These are phyloP conservation scores for Pinctada fucata DNA, from an alignment of 2,888 invertebrate species.

Conservation along the genomic window DNA sequence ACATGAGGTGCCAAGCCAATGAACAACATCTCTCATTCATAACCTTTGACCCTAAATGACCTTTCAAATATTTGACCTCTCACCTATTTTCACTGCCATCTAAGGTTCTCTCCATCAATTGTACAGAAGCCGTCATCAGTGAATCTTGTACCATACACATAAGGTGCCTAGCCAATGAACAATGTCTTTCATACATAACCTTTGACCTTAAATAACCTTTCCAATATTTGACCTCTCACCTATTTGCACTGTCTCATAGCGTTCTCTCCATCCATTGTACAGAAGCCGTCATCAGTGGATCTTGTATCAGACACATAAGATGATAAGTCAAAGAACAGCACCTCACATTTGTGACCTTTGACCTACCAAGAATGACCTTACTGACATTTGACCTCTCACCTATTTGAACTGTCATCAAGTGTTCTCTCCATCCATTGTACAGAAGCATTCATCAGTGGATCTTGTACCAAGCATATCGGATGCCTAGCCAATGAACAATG, in stretches of 20 bases:
- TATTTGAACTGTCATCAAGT: constrained; percentile 97
- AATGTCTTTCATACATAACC: constrained; percentile 91
- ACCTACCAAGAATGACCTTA: no score
- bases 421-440: constrained; percentile 98
- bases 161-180: constrained; percentile 87
- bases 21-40: no score
- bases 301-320: constrained; percentile 85
- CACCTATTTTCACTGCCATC: constrained; percentile 91
- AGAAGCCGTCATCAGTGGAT: constrained; percentile 75
- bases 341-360: no score
- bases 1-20: constrained; percentile 84
- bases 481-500: constrained; percentile 93
- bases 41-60: no score
- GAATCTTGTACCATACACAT: constrained; percentile 80
- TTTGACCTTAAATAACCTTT: constrained; percentile 77
- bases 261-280: constrained; percentile 98
- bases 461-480: constrained; percentile 85
- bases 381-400: constrained; percentile 68
- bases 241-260: constrained; percentile 97
- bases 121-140: constrained; percentile 79
- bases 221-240: constrained; percentile 68
- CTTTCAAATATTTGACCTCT: background rate
- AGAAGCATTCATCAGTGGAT: constrained; percentile 75
- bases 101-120: constrained; percentile 97
- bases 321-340: no score